Evolutionary conservation across 2,888 invertebrate species (phyloP), one percentile per base, ranked within the genome.

Genomic region (Vandiemenella viatica): DNA sequence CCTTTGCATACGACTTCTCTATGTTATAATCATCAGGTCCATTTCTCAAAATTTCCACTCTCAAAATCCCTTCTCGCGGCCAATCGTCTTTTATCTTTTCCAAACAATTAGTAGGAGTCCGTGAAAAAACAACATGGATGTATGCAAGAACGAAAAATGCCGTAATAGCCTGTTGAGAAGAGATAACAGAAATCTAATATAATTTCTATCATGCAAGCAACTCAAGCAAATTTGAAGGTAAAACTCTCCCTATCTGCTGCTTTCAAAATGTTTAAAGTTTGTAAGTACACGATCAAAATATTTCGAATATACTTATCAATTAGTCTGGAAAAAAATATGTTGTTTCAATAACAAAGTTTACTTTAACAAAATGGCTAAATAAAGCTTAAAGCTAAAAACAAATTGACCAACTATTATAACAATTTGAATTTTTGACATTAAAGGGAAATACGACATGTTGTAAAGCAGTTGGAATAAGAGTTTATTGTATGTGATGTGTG

Each of bases 31-130:
- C 82, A 48, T 79, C 75, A 3, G 72, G 74, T 13, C 77, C 76
- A 63, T 80, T 80, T 55, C 78, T 70, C 48, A 84, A 67, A 58
- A 93, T 88, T 69, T 95, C 93, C 13, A 95, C 90, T 54, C 93
- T 72, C 16, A 98, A 71, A 56, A 98, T 90, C 4, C 97, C 97
- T 67, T 93, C 89, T 53, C 90, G 73, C 0, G 97, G 96, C 97
- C 97, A 98, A 10, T 83, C 79, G 56, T 83, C 77, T 62, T 83
- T 79, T 23, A 93, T 79, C 65, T 88, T 82, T 63, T 89, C 82
- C 58, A 98, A 73, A 65, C 98, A 98, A 58, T 90, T 90, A 48
- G 90, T 87, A 6, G 96, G 93, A 53, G 89, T 80, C 61, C 88
- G 79, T 42, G 92, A 89, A 67, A 96, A 95, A 54, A 87, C 85